Conservation (phyloP, 1,140 invertebrate genomes). For the Drosophila triauraria region DNA sequence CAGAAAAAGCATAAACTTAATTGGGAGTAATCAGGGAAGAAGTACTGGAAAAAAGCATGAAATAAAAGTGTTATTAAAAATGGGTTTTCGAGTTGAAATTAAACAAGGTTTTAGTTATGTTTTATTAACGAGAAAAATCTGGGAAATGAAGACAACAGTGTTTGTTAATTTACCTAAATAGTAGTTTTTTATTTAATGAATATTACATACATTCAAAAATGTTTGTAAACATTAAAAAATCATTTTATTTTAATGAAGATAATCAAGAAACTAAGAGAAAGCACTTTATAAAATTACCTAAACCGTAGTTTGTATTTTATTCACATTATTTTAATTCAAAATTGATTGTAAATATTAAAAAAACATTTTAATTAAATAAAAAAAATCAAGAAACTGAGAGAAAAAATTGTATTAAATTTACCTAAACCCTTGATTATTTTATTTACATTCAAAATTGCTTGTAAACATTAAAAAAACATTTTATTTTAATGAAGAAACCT, state of each 20-base stretch:
- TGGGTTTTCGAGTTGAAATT: not conserved
- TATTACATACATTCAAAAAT: not conserved
- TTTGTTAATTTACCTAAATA: not conserved
- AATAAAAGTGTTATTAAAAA: not conserved
- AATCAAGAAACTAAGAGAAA: too few relatives aligned
- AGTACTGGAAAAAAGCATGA: not conserved
- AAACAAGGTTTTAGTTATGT: not conserved
- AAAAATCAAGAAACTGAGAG: not conserved
- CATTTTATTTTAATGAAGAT: not conserved
- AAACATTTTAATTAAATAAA: not conserved
- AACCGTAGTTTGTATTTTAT: too few relatives aligned
- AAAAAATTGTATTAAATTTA: not conserved
- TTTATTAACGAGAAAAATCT: not conserved
- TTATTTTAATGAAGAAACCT: too few relatives aligned
- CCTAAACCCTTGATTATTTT: too few relatives aligned
- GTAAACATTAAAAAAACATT: too few relatives aligned
- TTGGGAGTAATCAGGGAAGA: not conserved
- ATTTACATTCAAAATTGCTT: too few relatives aligned
- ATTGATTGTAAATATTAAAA: too few relatives aligned
- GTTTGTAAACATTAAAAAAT: not conserved
- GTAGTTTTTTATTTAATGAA: not conserved
- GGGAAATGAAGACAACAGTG: not conserved
- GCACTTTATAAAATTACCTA: too few relatives aligned
- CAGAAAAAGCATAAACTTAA: constrained; percentile 5
- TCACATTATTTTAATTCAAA: too few relatives aligned